Conservation (phyloP, 1,140 invertebrate genomes). For the Potamilus streckersoni region DNA sequence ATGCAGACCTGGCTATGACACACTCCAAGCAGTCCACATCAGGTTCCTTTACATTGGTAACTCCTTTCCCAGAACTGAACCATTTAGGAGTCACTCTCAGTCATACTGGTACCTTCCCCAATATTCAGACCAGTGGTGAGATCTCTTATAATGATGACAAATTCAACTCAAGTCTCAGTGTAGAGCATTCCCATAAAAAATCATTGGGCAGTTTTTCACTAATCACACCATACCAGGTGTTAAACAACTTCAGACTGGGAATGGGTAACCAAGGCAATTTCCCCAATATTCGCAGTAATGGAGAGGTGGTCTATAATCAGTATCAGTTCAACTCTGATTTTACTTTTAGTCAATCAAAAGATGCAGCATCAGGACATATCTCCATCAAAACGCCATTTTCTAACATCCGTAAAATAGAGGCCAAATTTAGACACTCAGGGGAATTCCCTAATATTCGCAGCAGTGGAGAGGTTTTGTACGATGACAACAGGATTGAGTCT, state of each 20-base stretch:
- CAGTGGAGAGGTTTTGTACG: slow-evolving; percentile 13
- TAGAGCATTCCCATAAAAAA: too few relatives aligned
- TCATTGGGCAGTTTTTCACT: too few relatives aligned
- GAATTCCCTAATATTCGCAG: slow-evolving; percentile 23
- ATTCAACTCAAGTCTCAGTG: too few relatives aligned
- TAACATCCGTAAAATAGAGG: slow-evolving; percentile 8
- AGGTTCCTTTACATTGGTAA: slow-evolving; percentile 20
- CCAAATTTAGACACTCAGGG: slow-evolving; percentile 19
- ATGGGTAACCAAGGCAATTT: slow-evolving; percentile 10
- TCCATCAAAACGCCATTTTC: slow-evolving; percentile 23
- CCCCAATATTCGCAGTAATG: slow-evolving; percentile 19
- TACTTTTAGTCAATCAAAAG: slow-evolving; percentile 4
- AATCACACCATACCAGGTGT: too few relatives aligned
- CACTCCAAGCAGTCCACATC: slow-evolving; percentile 15
- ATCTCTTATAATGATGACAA: too few relatives aligned
- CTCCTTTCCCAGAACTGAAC: slow-evolving; percentile 12
- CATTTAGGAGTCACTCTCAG: slow-evolving; percentile 21
- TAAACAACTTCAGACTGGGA: too few relatives aligned
- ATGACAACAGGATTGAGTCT: slow-evolving; percentile 9
- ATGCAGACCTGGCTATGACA: slow-evolving; percentile 7
- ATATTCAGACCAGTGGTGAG: slow-evolving; percentile 24
- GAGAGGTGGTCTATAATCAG: slow-evolving; percentile 19
- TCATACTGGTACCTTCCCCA: slow-evolving; percentile 22
- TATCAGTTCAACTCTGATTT: slow-evolving; percentile 13
- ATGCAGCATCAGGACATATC: too few relatives aligned